Evolutionary conservation across 2,888 invertebrate species (phyloP).

Genomic region (Xanthorhoe spadicearia): DNA sequence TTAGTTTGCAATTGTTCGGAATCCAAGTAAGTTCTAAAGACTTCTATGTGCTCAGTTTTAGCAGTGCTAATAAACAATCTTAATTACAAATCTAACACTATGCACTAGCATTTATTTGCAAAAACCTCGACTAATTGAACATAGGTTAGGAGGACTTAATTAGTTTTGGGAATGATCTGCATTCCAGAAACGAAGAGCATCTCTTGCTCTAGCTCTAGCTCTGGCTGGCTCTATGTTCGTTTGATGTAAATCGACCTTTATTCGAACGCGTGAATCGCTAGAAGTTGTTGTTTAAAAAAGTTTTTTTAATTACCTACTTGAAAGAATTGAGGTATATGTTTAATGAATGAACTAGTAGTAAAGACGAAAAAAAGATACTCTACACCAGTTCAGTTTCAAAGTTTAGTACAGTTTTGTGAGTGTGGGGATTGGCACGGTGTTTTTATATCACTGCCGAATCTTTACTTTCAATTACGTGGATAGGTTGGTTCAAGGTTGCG

Average conservation of each 20-base stretch:
- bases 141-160: no score
- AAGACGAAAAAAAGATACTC: not conserved
- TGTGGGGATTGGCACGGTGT: not conserved
- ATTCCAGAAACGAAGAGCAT: no score
- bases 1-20: not conserved
- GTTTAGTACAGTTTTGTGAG: not conserved
- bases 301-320: no score
- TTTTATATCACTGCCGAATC: slow-evolving; percentile 1
- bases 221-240: no score
- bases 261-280: not conserved
- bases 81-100: not conserved
- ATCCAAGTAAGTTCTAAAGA: not conserved
- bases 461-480: slow-evolving; percentile 25
- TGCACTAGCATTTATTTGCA: no score
- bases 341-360: no score
- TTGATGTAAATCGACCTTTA: no score
- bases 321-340: no score
- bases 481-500: slow-evolving; percentile 28
- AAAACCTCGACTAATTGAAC: no score
- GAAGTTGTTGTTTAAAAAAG: not conserved
- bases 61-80: not conserved
- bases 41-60: not conserved
- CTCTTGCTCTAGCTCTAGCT: no score
- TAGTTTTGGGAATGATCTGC: no score
- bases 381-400: not conserved